Evolutionary conservation across 2,113 vertebrate genomes (phyloP).

Genomic region (Cervus canadensis): DNA sequence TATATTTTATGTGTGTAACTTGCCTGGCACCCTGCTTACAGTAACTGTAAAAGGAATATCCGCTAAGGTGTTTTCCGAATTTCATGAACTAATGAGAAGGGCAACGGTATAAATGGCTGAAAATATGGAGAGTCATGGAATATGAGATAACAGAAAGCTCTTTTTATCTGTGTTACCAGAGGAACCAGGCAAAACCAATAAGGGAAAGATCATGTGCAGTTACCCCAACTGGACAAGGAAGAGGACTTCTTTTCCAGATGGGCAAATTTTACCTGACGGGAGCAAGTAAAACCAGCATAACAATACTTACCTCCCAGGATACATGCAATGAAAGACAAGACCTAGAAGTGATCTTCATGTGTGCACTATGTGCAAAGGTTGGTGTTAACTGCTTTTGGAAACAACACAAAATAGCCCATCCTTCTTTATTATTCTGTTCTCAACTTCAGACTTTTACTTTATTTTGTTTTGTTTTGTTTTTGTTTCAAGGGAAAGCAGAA

Average conservation of each 20-base stretch:
- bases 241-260: neutral
- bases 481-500: neutral
- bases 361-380: neutral
- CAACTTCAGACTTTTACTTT: neutral
- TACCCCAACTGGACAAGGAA: neutral
- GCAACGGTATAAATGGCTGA: neutral
- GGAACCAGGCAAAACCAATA: neutral
- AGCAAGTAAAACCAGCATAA: neutral
- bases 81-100: neutral
- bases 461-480: neutral
- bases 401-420: neutral
- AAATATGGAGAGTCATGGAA: neutral
- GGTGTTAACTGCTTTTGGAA: neutral
- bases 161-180: neutral
- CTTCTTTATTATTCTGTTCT: neutral
- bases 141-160: neutral
- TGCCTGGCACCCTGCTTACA: neutral
- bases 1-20: neutral
- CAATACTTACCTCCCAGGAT: rapidly evolving
- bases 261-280: neutral
- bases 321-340: neutral
- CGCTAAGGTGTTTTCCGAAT: neutral
- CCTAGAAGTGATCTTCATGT: neutral
- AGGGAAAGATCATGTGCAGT: neutral
- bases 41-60: neutral